A percentile compares a stretch with the other conserved stretches of the same genome.
Conservation (phyloP, 2,113 vertebrate species). For the Lycaon pictus region DNA sequence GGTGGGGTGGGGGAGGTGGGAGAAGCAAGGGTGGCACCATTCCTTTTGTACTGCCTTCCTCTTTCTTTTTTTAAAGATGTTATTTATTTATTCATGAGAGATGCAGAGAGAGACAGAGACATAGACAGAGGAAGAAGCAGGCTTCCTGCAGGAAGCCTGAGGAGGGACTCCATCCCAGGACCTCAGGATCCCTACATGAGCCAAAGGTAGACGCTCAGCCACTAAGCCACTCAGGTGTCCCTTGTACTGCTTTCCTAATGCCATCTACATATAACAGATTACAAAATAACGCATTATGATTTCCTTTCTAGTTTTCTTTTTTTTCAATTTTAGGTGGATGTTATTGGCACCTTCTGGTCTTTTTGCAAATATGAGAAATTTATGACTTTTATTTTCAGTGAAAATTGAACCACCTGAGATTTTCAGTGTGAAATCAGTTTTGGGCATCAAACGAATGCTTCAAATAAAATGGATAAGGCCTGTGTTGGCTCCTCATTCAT, state of each 20-base stretch:
- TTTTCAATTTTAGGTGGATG: not conserved
- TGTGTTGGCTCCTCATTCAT: not conserved
- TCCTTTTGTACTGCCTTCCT: not conserved
- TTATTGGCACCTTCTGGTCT: not conserved
- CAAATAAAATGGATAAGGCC: slow-evolving; percentile 83
- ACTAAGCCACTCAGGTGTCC: too few species aligned
- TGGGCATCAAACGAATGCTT: slow-evolving; percentile 77
- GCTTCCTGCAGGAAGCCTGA: too few species aligned
- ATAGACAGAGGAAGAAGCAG: too few species aligned
- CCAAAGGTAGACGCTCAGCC: too few species aligned
- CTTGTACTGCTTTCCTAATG: not conserved
- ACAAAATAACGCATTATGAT: not conserved
- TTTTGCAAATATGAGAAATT: not conserved
- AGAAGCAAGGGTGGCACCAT: not conserved
- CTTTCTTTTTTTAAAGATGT: too few species aligned
- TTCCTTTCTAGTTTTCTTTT: not conserved
- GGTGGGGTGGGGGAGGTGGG: too few species aligned
- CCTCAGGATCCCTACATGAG: too few species aligned
- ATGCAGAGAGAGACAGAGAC: too few species aligned
- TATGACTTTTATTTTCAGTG: slow-evolving; percentile 83
- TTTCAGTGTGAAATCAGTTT: slow-evolving; percentile 75
- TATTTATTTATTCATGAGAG: too few species aligned
- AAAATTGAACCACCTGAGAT: slow-evolving; percentile 84
- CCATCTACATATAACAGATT: not conserved
- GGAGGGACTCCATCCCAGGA: too few species aligned